Base-by-base conservation (phyloP, 2,113 vertebrate genomes). In the Lamprologus callipterus region DNA sequence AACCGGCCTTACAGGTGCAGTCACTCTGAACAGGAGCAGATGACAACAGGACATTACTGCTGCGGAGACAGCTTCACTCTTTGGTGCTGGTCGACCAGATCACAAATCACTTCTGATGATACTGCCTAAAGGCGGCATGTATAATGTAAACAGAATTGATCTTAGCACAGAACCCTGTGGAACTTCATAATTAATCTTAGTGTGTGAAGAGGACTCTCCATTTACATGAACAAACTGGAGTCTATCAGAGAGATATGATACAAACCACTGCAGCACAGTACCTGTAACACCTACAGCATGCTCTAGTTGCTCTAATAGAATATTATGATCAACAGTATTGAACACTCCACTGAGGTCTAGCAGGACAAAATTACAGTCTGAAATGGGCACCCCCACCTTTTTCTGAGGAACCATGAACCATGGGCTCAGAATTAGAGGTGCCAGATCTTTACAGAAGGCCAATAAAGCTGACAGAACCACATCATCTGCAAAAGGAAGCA, bases 1-100 rank as follows among this genome's bases (percentile, higher is more conserved):
- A 99, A 42, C 98, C 97, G 10, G 93, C 85, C 65, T 97, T 98
- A 87, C 98, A 99, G 7, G 96, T 92, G 79, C 98, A 99, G 89
- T 97, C 97, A 37, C 95, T 98, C 98, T 99, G 53, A 31, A 26
- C 47, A 68, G 23, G 26, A 45, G 9, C 6, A 80, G n/a, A 85
- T 51, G 23, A 78, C 11, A 78, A 51, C 73, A 78, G 73, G 23
- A 75, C 21, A 10, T 75, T 75, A 73, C 4, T 68, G 33, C 40
- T 16, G n/a, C 10, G 3, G 33, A 21, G 33, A 68, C 19, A 37
- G 33, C 31, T 37, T 65, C 33, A 5, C 19, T 37, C 17, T 65
- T 65, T 37, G 6, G 60, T 65, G 33, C 60, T 37, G 60, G 17
- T 65, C 33, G 60, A 37, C 60, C 33, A n/a, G 17, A 65, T 65